Base-by-base conservation (phyloP, 2,797 vertebrate genomes). In the Thaleichthys pacificus region DNA sequence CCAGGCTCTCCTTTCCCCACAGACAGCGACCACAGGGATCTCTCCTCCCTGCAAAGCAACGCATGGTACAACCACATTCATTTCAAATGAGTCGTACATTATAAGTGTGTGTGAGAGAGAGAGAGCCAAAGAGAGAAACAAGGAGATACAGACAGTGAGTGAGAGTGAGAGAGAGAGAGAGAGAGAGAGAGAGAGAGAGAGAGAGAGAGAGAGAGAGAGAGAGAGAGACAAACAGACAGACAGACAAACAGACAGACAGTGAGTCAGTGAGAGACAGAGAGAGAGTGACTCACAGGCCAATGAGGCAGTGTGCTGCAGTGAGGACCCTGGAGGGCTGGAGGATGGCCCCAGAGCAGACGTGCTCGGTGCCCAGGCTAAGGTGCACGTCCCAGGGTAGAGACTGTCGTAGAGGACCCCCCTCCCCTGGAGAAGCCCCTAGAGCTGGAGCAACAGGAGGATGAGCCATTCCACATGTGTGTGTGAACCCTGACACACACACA, bases 341-440 rank as follows among this genome's bases (percentile, higher is more conserved):
- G 9, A 88, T 61, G 26, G 32, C 75, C 56, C 82, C 83, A 1
- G 57, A 67, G 70, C 85, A 86, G 38, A 65, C 38, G 5, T 72
- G 68, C 35, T 74, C 66, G n/a, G 68, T 72, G 47, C 61, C 74
- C 69, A 80, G 60, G 60, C 57, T 56, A 17, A 80, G 71, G 15
- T 82, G 86, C 73, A 87, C 88, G 26, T 88, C 82, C 87, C 87
- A 89, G 66, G 86, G 86, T 90, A 90, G 87, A 0, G 84, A 88
- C 69, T 77, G 42, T 8, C 80, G 83, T 19, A 81, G 80, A 58
- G 83, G 83, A 77, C 87, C 86, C 75, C 88, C 88, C 19, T 80
- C 77, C 68, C 82, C 88, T 38, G 38, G 74, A 71, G 72, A 83
- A 61, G 78, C 74, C 1, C 80, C 57, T 65, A 51, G 35, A 38